Percentiles rank a stretch among this genome's conserved stretches.
phyloP scores from a whole-genome alignment of 1,140 invertebrate genomes.

The Hyles euphorbiae region DNA sequence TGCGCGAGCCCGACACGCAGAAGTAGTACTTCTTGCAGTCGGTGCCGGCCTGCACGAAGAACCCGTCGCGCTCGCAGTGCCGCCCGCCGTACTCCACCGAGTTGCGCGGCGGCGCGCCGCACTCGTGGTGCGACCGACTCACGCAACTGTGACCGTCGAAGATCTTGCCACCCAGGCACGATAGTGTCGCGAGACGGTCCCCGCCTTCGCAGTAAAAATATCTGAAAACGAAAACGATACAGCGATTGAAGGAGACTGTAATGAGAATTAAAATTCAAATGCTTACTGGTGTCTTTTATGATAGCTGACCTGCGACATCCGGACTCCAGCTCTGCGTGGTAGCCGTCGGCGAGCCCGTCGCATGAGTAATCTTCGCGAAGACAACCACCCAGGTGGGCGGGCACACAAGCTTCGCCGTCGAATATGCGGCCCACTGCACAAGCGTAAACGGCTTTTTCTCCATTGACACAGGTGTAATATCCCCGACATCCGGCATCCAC shows the following conservation, averaged over 20 bases:
- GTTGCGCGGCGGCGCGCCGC: slow-evolving; percentile 43
- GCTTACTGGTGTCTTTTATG: too few relatives aligned
- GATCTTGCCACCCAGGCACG: slow-evolving; percentile 74
- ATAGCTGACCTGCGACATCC: slow-evolving; percentile 70
- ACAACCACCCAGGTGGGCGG: slow-evolving; percentile 62
- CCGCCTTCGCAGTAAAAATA: slow-evolving; percentile 76
- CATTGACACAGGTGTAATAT: slow-evolving; percentile 76
- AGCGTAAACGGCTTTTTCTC: slow-evolving; percentile 75
- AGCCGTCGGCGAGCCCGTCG: slow-evolving; percentile 71
- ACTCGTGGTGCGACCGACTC: slow-evolving; percentile 45
- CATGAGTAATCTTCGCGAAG: slow-evolving; percentile 69
- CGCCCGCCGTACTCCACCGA: slow-evolving; percentile 43
- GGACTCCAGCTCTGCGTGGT: slow-evolving; percentile 72
- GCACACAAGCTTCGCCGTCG: slow-evolving; percentile 75
- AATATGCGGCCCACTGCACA: slow-evolving; percentile 73
- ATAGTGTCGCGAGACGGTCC: slow-evolving; percentile 73
- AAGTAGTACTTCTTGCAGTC: slow-evolving; percentile 76
- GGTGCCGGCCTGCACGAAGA: slow-evolving; percentile 71
- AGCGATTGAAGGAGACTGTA: too few relatives aligned
- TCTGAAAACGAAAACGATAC: slow-evolving; percentile 29
- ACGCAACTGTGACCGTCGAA: slow-evolving; percentile 76
- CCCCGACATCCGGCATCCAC: slow-evolving; percentile 74
- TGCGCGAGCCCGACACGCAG: slow-evolving; percentile 68
- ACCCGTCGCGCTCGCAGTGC: slow-evolving; percentile 69
- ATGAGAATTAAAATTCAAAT: too few relatives aligned